A percentile compares a stretch with the other conserved stretches of the same genome.
phyloP scores from a whole-genome alignment of 2,888 invertebrate species.

The Apoderus coryli region DNA sequence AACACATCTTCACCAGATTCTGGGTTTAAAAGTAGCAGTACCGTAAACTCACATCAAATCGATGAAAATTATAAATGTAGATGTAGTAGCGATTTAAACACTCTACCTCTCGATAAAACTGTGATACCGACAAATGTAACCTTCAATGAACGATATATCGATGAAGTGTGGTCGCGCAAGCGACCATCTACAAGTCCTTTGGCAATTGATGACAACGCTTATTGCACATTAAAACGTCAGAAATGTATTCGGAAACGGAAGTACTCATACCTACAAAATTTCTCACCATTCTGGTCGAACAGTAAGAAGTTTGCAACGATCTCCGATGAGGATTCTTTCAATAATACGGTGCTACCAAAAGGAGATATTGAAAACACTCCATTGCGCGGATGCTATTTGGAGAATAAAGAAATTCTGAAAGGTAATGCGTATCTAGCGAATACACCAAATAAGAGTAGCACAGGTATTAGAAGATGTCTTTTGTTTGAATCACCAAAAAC shows the following conservation, averaged over 20 bases:
- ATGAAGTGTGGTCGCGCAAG: constrained; percentile 21
- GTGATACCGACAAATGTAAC: constrained; percentile 29
- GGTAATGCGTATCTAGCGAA: constrained; percentile 5
- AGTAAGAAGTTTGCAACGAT: constrained; percentile 14
- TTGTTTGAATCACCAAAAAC: constrained; percentile 29
- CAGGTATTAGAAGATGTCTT: constrained; percentile 31
- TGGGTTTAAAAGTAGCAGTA: constrained; percentile 27
- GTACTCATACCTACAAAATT: constrained; percentile 14
- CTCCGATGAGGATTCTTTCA: constrained; percentile 10
- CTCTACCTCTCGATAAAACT: constrained; percentile 22
- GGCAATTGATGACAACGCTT: constrained; percentile 19
- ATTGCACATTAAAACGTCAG: constrained; percentile 37
- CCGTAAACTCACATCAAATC: constrained; percentile 25
- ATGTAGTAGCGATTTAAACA: constrained; percentile 22
- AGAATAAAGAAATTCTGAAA: constrained; percentile 18
- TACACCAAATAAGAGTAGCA: constrained; percentile 16
- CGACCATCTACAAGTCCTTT: constrained; percentile 15
- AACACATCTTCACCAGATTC: constrained; percentile 26
- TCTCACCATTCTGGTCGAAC: constrained; percentile 14
- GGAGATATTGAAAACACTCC: constrained; percentile 21
- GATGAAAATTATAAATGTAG: constrained; percentile 27
- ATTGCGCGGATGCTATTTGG: constrained; percentile 20
- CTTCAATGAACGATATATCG: constrained; percentile 30
- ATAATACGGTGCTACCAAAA: constrained; percentile 1
- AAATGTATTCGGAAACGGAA: constrained; percentile 40